Evolutionary conservation across 2,888 invertebrate genomes (phyloP).

Genomic region (Encarsia formosa): DNA sequence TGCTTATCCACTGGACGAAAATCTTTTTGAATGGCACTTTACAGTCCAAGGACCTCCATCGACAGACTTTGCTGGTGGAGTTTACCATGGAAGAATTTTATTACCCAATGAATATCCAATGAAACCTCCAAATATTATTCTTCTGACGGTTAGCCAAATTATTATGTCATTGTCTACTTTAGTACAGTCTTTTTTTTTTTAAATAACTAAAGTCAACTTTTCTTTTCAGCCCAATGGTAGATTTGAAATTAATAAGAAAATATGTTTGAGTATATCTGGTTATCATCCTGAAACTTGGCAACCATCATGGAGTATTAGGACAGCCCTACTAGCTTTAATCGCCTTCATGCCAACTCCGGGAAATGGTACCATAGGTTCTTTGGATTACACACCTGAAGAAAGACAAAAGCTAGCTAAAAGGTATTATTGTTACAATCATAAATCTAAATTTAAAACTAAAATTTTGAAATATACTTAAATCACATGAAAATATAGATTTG

Average conservation of each 20-base stretch:
- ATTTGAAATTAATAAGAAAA: slow-evolving; percentile 90
- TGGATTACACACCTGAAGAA: slow-evolving; percentile 85
- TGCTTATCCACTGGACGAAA: slow-evolving; percentile 89
- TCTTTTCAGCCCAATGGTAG: slow-evolving; percentile 78
- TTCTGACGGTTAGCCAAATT: slow-evolving; percentile 68
- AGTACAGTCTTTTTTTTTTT: background rate
- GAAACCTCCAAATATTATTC: slow-evolving; percentile 93
- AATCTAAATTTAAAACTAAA: too few relatives aligned
- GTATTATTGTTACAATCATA: too few relatives aligned
- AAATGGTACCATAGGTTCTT: slow-evolving; percentile 84
- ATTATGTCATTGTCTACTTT: background rate
- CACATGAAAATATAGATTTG: too few relatives aligned
- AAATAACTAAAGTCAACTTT: background rate
- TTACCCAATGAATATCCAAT: slow-evolving; percentile 93
- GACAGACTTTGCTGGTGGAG: slow-evolving; percentile 84
- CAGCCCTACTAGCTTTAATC: slow-evolving; percentile 85
- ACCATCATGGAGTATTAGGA: slow-evolving; percentile 94
- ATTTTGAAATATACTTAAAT: too few relatives aligned
- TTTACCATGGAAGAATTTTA: slow-evolving; percentile 88
- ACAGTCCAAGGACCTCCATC: slow-evolving; percentile 86
- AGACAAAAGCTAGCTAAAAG: slow-evolving; percentile 74
- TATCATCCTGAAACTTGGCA: slow-evolving; percentile 98
- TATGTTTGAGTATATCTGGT: slow-evolving; percentile 91
- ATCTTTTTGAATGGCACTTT: slow-evolving; percentile 97
- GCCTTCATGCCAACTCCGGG: slow-evolving; percentile 92